Evolutionary conservation across 1,140 invertebrate species (phyloP), one percentile per base, ranked within the genome.

Genomic region (Drosophila subpulchrella): DNA sequence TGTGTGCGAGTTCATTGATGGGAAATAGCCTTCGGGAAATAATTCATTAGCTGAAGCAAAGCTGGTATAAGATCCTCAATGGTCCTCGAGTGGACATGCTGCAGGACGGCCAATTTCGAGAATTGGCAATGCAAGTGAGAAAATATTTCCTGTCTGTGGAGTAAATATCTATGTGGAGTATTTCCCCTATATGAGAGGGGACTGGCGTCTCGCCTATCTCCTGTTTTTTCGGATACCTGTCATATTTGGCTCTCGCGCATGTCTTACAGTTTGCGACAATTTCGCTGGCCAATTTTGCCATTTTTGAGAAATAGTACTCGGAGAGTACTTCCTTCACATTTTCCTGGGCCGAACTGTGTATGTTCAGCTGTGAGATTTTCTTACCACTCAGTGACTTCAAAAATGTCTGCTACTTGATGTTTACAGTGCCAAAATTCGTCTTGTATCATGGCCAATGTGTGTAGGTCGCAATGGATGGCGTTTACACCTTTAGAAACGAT

Each of bases 201-300:
- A 53, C 27, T 24, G 68, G 57, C 12, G 67, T 61, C 27, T 54
- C 60, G 2, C 50, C 61, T 7, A 76, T 24, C 36, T 58, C 41
- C 13, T 56, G 39, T 57, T 71, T 70, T 3, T 48, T 56, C 7
- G 67, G 58, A 42, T 57, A 30, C n/a, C 60, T 54, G 27, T 57
- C 17, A 8, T 55, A 51, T 42, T 51, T 58, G 36, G 36, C 46
- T 41, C 34, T 11, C 5, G 39, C 34, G 32, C 62, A 74, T 13
- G 50, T 78, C 32, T 57, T 62, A 41, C 72, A 75, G 13, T 79
- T 75, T 15, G 38, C 11, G 13, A 39, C 51, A 5, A 78, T 59
- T 44, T 78, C 61, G 24, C 50, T 65, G 3, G 51, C 61, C 6
- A 65, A 20, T 4, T 66, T 57, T 1, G 62, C 1, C 46, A 65